Evolutionary conservation across 2,888 invertebrate genomes (phyloP), one percentile per base, ranked within the genome.

Genomic region (Nezara viridula): DNA sequence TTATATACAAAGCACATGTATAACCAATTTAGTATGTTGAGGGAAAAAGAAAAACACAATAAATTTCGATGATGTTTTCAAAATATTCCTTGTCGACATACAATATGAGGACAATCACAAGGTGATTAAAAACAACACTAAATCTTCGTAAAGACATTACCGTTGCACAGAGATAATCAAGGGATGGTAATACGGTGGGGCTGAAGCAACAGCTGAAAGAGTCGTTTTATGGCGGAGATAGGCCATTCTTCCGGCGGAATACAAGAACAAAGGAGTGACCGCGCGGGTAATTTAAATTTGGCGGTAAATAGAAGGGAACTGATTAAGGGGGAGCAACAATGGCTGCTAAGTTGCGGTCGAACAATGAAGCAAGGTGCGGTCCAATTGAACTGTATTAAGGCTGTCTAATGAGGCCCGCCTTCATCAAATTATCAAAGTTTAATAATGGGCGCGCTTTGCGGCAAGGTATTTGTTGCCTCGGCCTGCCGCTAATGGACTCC

Each of bases 391-490:
- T 77, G 77, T 77, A 77, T 77, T 77, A 77, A 77, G 77, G 77
- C 77, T 77, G 77, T 44, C 77, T 77, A 77, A 77, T 77, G 40
- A 77, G 77, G 77, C 24, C 40, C 21, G 49, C 27, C 27, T 47
- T 73, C 60, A 88, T 88, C 88, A 88, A 88, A 88, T 88, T 66
- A 88, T 88, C 88, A 88, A 88, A 88, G 55, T 88, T 88, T 88
- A 88, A 88, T 88, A 88, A 88, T 73, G 66, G 88, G 6, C 12
- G n/a, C 12, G 87, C 12, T 44, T 44, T 44, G 86, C 32, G 86
- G 86, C 40, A 37, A 9, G 19, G 37, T 86, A 50, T 86, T 37
- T 86, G 44, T 86, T 86, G 52, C 32, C 52, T 5, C 49, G 4
- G n/a, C n/a, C 27, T 14, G 6, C 21, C 73, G 73, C 77, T 77